Percentiles rank a stretch among this genome's conserved stretches.
These are phyloP conservation scores for Sarcophaga carnaria DNA, from an alignment of 2,888 invertebrate genomes.

Conservation along the genomic window DNA sequence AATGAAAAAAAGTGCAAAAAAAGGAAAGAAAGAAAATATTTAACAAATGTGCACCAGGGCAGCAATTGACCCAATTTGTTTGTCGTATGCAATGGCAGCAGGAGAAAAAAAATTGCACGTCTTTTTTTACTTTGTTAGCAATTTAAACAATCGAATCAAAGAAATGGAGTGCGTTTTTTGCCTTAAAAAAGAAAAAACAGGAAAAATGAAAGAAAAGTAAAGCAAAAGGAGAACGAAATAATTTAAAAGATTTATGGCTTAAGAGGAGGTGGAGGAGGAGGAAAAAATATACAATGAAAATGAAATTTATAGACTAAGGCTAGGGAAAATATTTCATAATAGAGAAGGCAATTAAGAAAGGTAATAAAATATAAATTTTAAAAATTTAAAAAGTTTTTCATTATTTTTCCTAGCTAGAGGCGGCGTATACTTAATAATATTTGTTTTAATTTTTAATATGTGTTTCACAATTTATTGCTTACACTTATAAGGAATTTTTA, in stretches of 20 bases:
- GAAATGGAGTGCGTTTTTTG: neutral
- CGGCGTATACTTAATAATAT: conserved; percentile 13
- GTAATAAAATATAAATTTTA: conserved; percentile 7
- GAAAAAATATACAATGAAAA: neutral
- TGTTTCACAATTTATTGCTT: neutral
- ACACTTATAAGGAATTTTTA: neutral
- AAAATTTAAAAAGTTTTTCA: no score
- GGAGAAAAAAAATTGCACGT: neutral
- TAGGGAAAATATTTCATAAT: conserved; percentile 59
- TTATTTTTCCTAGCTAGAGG: neutral
- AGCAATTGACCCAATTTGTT: conserved; percentile 68
- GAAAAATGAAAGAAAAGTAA: conserved; percentile 8
- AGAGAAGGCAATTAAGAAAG: conserved; percentile 52
- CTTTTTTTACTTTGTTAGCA: neutral
- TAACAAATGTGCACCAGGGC: conserved; percentile 51
- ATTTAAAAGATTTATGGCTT: conserved; percentile 44
- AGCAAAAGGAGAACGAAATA: conserved; percentile 17
- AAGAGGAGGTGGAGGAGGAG: neutral
- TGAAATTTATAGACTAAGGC: conserved; percentile 41
- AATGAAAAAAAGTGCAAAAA: neutral
- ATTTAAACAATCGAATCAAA: neutral
- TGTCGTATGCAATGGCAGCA: neutral
- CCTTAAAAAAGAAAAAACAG: neutral
- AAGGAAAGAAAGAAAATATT: conserved; percentile 18
- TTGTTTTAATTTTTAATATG: neutral